Evolutionary conservation across 2,797 vertebrate genomes (phyloP).

Genomic region (Thripadectes ignobilis): DNA sequence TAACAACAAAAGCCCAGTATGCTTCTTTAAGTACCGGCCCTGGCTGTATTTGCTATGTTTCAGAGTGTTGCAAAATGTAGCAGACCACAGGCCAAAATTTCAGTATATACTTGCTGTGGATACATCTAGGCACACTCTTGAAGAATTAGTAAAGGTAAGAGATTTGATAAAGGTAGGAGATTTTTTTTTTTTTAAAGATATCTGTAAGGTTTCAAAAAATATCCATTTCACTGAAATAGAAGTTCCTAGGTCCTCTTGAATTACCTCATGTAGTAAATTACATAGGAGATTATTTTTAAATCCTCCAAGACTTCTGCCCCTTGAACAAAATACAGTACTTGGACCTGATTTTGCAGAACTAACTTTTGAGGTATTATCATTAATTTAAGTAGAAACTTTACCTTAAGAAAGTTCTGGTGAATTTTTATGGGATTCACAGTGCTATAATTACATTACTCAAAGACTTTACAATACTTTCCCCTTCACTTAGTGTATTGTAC

Average conservation of each 20-base stretch:
- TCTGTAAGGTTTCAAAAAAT: background rate
- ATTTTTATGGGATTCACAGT: background rate
- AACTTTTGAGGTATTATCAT: background rate
- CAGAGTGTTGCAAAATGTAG: slow-evolving; percentile 87
- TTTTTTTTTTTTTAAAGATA: background rate
- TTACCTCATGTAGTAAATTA: background rate
- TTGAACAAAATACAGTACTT: background rate
- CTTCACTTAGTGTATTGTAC: background rate
- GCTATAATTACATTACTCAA: background rate
- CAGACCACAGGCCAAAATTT: slow-evolving; percentile 78
- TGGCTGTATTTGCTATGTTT: background rate
- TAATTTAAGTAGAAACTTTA: background rate
- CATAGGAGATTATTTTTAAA: background rate
- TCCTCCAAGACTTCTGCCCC: background rate
- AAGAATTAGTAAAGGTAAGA: slow-evolving; percentile 85
- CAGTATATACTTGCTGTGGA: slow-evolving; percentile 90
- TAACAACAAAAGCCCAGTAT: background rate
- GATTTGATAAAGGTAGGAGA: background rate
- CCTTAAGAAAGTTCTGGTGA: background rate
- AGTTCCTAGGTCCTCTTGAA: background rate
- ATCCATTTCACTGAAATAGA: background rate
- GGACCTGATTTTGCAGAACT: background rate
- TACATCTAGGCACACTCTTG: slow-evolving; percentile 78
- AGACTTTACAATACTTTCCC: background rate
- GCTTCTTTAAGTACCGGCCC: background rate